Evolutionary conservation across 2,797 vertebrate species (phyloP).

Genomic region (Alcedo atthis): DNA sequence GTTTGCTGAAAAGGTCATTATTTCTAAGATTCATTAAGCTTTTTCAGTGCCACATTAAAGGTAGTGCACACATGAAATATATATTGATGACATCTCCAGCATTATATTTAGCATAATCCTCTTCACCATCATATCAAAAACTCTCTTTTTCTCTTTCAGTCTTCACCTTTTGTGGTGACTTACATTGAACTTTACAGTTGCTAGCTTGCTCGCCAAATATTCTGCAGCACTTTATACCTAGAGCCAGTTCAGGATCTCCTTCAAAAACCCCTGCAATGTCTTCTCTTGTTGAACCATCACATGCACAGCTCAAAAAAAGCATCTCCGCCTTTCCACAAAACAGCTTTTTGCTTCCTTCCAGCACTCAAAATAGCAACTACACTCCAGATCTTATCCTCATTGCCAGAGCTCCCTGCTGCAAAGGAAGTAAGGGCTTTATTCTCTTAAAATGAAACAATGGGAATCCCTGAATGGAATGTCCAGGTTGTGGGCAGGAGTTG

Average conservation of each 20-base stretch:
- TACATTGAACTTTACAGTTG: background rate
- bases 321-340: constrained; percentile 59
- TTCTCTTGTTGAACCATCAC: background rate
- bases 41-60: background rate
- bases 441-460: constrained; percentile 62
- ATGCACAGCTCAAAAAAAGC: background rate
- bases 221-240: background rate
- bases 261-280: background rate
- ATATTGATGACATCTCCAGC: background rate
- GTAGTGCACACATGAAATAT: background rate
- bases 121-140: background rate
- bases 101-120: background rate
- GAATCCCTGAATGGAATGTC: constrained; percentile 42
- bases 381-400: background rate
- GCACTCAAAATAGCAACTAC: constrained; percentile 63
- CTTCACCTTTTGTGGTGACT: background rate
- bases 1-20: background rate
- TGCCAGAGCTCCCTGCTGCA: constrained; percentile 64
- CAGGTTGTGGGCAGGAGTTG: background rate
- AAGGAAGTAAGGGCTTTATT: constrained; percentile 67
- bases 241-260: background rate
- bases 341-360: constrained; percentile 64
- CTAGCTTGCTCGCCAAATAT: background rate
- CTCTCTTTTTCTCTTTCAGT: background rate
- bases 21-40: constrained; percentile 36